Evolutionary conservation across 2,113 vertebrate genomes (phyloP), one percentile per base, ranked within the genome.

Genomic region (Psilopsiagon aurifrons): DNA sequence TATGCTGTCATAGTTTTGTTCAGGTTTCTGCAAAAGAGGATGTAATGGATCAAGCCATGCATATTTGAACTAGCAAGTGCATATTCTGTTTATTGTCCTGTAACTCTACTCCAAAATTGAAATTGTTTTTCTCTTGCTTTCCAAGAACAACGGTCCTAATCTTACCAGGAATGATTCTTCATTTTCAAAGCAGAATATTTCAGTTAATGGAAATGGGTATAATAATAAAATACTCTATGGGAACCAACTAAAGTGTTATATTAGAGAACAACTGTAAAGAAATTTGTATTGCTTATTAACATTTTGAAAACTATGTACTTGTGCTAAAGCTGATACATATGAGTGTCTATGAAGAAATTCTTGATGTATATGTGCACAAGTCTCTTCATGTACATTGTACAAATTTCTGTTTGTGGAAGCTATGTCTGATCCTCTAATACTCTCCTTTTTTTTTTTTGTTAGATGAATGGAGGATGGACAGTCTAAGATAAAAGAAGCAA

Each of bases 391-490:
- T 12, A 52, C 33, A 1, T 0, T 12, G 12, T 37, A 68, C 22
- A 77, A 69, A 47, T 29, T 66, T 37, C 27, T 59, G 8, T 54
- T 66, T 17, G 3, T 81, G 15, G 43, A 17, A 62, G 5, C 2
- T 80, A 11, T 37, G 22, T 24, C 10, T 41, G 11, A 71, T 13
- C 10, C 10, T 60, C 28, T 29, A 44, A 70, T 78, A 51, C 35
- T 35, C 1, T 29, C 1, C 39, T 14, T 5, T 9, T 28, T 35
- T 8, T 18, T 27, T n/a, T 16, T 44, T 1, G 4, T 52, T 17
- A 39, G 7, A 4, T 52, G 0, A 3, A 11, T 20, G 28, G 31
- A 24, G 3, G 1, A 3, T 49, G 25, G 7, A 62, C 59, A 73
- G 15, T 24, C 37, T 18, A 44, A 23, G 10, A 63, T 16, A 46